Evolutionary conservation across 2,113 vertebrate genomes (phyloP).

Genomic region (Zosterops pallidus): DNA sequence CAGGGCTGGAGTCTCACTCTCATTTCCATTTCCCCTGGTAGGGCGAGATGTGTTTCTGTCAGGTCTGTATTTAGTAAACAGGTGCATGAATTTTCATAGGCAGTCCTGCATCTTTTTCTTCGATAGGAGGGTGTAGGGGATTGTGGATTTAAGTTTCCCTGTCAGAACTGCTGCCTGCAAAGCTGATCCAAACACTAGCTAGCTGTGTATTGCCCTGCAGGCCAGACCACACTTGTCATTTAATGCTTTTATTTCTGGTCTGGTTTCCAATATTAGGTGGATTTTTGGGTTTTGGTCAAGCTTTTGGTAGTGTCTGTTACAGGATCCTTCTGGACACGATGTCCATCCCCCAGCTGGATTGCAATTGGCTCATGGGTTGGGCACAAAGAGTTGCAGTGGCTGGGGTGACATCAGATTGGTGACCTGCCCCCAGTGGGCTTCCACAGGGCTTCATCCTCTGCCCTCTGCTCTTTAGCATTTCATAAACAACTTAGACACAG

Average conservation of each 20-base stretch:
- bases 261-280: background rate
- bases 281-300: background rate
- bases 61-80: background rate
- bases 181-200: background rate
- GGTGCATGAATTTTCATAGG: background rate
- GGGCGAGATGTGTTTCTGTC: background rate
- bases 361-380: rapidly evolving
- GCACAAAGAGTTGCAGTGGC: background rate
- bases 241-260: background rate
- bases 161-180: background rate
- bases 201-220: background rate
- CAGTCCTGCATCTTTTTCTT: background rate
- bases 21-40: background rate
- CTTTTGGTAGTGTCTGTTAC: background rate
- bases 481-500: background rate
- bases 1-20: background rate
- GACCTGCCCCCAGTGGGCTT: background rate
- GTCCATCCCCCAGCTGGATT: background rate
- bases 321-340: background rate
- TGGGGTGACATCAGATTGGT: background rate
- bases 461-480: background rate
- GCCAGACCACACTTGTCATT: background rate
- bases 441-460: background rate
- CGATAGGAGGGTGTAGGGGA: background rate
- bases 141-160: background rate